Percentiles rank a stretch among this genome's conserved stretches.
Evolutionary conservation across 2,888 invertebrate genomes (phyloP).

Genomic region (Adineta ricciae): DNA sequence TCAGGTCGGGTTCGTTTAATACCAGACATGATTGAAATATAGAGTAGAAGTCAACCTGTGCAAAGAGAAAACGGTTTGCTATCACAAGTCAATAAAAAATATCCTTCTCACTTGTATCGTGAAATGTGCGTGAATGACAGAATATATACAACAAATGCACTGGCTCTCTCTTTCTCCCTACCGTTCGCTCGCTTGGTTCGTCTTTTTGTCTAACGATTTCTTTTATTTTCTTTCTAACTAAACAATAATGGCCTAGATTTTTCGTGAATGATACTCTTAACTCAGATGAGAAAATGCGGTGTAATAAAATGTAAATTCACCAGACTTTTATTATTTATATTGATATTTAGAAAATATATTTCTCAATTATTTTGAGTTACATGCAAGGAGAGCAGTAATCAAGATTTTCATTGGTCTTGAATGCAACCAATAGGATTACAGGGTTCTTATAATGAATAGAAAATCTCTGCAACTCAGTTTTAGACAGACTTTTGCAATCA

Average conservation of each 20-base stretch:
- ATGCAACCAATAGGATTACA: too few relatives aligned
- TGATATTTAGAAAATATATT: too few relatives aligned
- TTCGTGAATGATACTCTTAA: neutral
- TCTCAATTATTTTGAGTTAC: too few relatives aligned
- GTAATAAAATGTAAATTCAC: too few relatives aligned
- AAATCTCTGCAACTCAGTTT: too few relatives aligned
- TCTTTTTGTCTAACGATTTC: neutral
- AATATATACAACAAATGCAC: neutral
- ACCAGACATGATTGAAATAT: neutral
- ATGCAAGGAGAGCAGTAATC: too few relatives aligned
- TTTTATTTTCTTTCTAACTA: neutral
- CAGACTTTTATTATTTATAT: too few relatives aligned
- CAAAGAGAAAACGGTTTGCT: neutral
- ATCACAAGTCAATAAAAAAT: neutral
- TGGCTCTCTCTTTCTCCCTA: neutral
- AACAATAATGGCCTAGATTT: neutral
- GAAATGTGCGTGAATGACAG: neutral
- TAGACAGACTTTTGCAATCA: too few relatives aligned
- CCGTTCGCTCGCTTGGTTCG: neutral
- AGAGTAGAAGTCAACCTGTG: neutral
- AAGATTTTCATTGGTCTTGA: too few relatives aligned
- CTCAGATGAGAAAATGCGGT: neutral
- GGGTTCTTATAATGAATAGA: too few relatives aligned
- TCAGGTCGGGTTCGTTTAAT: neutral
- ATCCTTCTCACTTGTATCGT: neutral